Percentiles rank a stretch among this genome's conserved stretches.
phyloP scores from a whole-genome alignment of 2,797 vertebrate genomes.

The Mionectes olivaceus region DNA sequence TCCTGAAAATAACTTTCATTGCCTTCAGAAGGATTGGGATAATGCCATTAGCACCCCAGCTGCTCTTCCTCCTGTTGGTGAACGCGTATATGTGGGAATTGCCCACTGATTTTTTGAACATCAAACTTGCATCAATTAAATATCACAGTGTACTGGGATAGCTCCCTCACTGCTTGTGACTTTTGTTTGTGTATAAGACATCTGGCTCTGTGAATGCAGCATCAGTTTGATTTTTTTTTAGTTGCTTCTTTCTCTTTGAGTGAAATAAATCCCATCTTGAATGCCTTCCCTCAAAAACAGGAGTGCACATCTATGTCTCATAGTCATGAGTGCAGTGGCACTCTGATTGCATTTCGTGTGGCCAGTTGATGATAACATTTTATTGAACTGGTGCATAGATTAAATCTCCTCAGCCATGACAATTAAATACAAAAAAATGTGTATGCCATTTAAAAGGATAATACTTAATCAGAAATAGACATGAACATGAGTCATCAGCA shows the following conservation, averaged over 20 bases:
- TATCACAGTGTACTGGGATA: neutral
- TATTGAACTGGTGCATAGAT: slow-evolving; percentile 54
- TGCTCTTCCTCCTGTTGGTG: neutral
- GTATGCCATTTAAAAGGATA: slow-evolving; percentile 44
- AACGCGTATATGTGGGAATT: neutral
- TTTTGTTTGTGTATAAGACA: neutral
- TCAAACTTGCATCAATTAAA: slow-evolving; percentile 3
- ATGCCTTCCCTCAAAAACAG: neutral
- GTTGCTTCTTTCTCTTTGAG: neutral
- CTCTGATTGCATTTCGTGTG: slow-evolving; percentile 20
- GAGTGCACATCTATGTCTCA: neutral
- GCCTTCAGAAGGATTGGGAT: slow-evolving; percentile 6
- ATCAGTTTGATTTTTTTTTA: neutral
- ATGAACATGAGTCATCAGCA: slow-evolving; percentile 60
- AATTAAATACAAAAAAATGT: slow-evolving; percentile 61
- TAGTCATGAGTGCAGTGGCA: neutral
- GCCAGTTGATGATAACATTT: neutral
- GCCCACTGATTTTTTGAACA: neutral
- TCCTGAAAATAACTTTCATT: slow-evolving; percentile 7
- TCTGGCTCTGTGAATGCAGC: slow-evolving; percentile 19
- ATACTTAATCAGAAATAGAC: slow-evolving; percentile 72
- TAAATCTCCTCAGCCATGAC: slow-evolving; percentile 53
- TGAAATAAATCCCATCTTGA: neutral
- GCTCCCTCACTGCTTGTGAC: neutral
- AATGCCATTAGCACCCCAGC: slow-evolving; percentile 32